phyloP scores from a whole-genome alignment of 2,113 vertebrate species.

The Condylura cristata region DNA sequence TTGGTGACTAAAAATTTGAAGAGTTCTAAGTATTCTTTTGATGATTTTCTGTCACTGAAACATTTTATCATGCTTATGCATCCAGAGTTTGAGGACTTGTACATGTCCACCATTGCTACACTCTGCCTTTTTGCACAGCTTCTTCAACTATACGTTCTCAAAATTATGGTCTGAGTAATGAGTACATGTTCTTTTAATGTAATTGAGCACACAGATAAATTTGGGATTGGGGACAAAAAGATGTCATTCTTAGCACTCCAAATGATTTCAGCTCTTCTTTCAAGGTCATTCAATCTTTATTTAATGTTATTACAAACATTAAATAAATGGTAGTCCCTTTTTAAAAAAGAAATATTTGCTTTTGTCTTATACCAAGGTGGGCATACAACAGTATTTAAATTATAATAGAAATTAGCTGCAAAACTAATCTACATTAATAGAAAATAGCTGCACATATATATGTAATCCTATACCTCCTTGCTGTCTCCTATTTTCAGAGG shows the following conservation, averaged over 20 bases:
- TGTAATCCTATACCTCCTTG: background rate
- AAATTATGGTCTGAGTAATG: background rate
- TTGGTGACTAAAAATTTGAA: background rate
- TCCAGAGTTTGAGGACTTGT: background rate
- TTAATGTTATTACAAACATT: background rate
- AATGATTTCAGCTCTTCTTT: background rate
- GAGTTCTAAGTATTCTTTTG: background rate
- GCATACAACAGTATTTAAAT: background rate
- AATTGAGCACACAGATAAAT: background rate
- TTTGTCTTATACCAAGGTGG: background rate
- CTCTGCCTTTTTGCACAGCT: background rate
- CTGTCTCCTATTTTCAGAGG: background rate
- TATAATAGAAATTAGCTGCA: background rate
- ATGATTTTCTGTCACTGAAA: background rate
- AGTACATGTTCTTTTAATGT: background rate
- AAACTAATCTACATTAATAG: too few relatives aligned
- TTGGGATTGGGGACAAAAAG: background rate
- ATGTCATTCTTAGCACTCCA: background rate
- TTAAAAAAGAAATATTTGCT: background rate
- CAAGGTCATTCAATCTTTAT: background rate
- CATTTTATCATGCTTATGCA: background rate
- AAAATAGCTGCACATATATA: background rate
- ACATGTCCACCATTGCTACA: background rate
- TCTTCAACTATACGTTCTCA: background rate
- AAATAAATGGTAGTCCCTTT: background rate